phyloP scores from a whole-genome alignment of 2,888 invertebrate species.

The Dolomedes plantarius region DNA sequence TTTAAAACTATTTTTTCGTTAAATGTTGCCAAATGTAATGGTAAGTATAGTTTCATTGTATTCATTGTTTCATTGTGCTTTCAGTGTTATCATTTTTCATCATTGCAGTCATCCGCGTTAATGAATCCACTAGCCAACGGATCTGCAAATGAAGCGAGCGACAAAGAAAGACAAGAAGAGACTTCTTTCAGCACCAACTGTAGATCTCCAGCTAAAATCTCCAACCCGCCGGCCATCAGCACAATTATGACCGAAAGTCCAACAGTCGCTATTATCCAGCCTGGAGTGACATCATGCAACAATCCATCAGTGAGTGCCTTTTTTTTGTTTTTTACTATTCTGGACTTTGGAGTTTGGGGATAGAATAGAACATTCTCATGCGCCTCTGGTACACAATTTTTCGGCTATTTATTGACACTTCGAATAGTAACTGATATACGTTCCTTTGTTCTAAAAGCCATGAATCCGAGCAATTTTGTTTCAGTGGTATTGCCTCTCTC shows the following conservation, averaged over 20 bases:
- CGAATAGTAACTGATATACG: not conserved
- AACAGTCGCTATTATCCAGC: conserved; percentile 54
- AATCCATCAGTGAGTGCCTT: conserved; percentile 17
- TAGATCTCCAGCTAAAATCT: conserved; percentile 29
- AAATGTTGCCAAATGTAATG: too few relatives aligned
- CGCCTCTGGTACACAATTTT: not conserved
- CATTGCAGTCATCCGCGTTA: conserved; percentile 50
- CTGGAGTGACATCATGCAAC: conserved; percentile 16
- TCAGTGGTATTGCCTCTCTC: too few relatives aligned
- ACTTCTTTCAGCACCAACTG: conserved; percentile 42
- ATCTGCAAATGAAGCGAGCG: conserved; percentile 27
- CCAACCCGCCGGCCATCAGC: conserved; percentile 36
- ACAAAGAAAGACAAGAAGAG: conserved; percentile 27
- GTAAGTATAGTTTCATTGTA: too few relatives aligned
- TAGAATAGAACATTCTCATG: too few relatives aligned
- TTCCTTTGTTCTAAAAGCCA: too few relatives aligned
- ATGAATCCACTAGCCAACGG: conserved; percentile 56
- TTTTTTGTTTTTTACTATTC: too few relatives aligned
- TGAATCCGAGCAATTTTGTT: too few relatives aligned
- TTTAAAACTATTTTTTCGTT: too few relatives aligned
- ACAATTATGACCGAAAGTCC: conserved; percentile 60
- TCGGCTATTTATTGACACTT: not conserved
- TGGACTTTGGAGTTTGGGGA: not conserved
- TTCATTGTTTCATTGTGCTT: too few relatives aligned
- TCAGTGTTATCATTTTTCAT: too few relatives aligned